phyloP scores from a whole-genome alignment of 2,797 vertebrate species.

The Eulemur mongoz region DNA sequence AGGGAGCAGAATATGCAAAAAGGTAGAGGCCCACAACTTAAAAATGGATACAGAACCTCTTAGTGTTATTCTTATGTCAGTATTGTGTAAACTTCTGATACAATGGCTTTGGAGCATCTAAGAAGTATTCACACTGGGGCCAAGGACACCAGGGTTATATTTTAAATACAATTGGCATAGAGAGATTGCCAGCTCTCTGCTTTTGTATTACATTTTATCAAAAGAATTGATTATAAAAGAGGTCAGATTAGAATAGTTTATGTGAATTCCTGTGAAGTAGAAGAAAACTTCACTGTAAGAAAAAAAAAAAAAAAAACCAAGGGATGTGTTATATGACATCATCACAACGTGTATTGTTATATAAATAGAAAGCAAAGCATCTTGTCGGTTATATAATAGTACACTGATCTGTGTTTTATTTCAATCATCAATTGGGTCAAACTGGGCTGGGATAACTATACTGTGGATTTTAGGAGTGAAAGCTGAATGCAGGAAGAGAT shows the following conservation, averaged over 20 bases:
- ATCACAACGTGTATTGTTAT: not conserved
- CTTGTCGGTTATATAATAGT: not conserved
- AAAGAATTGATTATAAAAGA: conserved; percentile 14
- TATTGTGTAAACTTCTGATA: not conserved
- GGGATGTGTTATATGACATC: not conserved
- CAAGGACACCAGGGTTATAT: not conserved
- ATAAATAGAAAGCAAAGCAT: not conserved
- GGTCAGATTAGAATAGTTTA: not conserved
- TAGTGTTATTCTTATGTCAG: not conserved
- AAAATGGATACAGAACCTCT: not conserved
- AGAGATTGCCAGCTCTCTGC: not conserved
- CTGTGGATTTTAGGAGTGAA: not conserved
- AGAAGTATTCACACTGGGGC: not conserved
- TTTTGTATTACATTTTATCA: not conserved
- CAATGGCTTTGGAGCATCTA: not conserved
- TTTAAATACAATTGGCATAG: not conserved
- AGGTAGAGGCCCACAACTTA: not conserved
- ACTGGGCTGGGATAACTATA: not conserved
- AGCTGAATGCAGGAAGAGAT: not conserved
- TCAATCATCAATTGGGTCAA: not conserved
- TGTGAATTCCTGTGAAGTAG: not conserved
- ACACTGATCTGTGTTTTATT: not conserved
- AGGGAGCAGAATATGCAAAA: not conserved
- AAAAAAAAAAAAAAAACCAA: not conserved
- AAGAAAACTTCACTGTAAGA: not conserved